phyloP scores from a whole-genome alignment of 2,113 vertebrate species.

The Columba janthina region DNA sequence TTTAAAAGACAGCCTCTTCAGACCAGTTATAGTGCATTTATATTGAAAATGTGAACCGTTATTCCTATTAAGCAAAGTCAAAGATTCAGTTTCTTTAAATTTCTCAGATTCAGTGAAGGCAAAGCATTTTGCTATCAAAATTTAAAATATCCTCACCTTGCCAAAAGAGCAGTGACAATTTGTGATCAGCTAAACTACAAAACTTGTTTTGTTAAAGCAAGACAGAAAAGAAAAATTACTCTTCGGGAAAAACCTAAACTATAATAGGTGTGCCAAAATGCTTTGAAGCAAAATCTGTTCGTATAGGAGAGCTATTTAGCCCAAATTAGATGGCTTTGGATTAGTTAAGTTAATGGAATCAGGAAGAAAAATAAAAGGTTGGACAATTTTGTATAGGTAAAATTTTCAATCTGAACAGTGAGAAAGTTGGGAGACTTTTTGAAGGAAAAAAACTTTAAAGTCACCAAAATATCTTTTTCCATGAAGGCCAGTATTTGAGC shows the following conservation, averaged over 20 bases:
- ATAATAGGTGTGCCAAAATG: slow-evolving; percentile 41
- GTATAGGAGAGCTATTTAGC: slow-evolving; percentile 66
- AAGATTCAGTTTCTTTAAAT: not conserved
- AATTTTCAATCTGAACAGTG: slow-evolving; percentile 35
- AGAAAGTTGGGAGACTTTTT: not conserved
- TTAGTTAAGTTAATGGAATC: slow-evolving; percentile 55
- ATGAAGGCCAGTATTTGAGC: not conserved
- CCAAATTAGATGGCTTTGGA: slow-evolving; percentile 59
- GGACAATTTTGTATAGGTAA: slow-evolving; percentile 28
- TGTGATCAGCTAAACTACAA: slow-evolving; percentile 40
- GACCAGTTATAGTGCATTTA: not conserved
- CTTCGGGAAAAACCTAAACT: slow-evolving; percentile 60
- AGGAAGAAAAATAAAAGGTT: slow-evolving; percentile 35
- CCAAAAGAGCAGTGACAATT: slow-evolving; percentile 34
- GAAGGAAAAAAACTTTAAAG: not conserved
- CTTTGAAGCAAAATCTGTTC: slow-evolving; percentile 53
- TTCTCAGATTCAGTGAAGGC: not conserved
- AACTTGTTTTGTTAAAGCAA: slow-evolving; percentile 37
- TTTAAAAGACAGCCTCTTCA: not conserved
- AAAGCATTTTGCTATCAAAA: slow-evolving; percentile 12
- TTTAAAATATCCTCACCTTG: not conserved
- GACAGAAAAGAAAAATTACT: slow-evolving; percentile 57
- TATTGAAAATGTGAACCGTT: not conserved
- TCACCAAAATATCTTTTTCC: not conserved
- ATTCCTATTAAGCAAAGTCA: not conserved